These are phyloP conservation scores for Propithecus perrieri DNA, from an alignment of 2,797 vertebrate genomes.

Conservation along the genomic window DNA sequence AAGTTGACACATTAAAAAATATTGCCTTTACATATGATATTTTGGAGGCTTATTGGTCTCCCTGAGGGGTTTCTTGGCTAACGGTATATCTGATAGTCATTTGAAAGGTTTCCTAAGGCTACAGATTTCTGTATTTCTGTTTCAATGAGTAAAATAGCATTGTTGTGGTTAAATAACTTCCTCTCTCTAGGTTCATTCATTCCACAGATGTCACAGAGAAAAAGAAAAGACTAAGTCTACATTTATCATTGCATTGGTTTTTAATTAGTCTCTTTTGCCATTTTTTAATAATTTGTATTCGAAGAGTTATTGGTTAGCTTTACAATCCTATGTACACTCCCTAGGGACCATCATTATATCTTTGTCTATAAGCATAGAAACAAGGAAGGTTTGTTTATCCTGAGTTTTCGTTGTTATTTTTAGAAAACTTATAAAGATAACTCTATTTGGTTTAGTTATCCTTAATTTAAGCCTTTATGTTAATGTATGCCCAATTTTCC, in stretches of 20 bases:
- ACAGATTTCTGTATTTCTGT: constrained; percentile 7
- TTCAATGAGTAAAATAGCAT: background rate
- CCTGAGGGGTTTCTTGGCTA: background rate
- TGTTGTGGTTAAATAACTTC: background rate
- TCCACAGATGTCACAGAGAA: background rate
- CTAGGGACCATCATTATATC: background rate
- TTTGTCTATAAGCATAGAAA: background rate
- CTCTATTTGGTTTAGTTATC: background rate
- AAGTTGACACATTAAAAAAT: background rate
- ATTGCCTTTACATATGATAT: background rate
- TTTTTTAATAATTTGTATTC: background rate
- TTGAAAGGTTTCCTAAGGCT: constrained; percentile 18
- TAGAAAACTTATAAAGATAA: constrained; percentile 33
- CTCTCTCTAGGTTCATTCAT: background rate
- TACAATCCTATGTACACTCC: background rate
- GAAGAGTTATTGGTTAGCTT: constrained; percentile 23
- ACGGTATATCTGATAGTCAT: background rate
- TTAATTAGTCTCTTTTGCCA: background rate
- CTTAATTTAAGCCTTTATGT: constrained; percentile 29
- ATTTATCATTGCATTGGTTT: background rate
- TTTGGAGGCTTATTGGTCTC: background rate
- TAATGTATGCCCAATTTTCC: background rate
- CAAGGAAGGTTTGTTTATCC: background rate
- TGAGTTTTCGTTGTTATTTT: constrained; percentile 14
- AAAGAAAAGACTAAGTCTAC: background rate